These are phyloP conservation scores for Tetranychus cinnabarinus DNA, from an alignment of 1,140 invertebrate species.

Conservation along the genomic window DNA sequence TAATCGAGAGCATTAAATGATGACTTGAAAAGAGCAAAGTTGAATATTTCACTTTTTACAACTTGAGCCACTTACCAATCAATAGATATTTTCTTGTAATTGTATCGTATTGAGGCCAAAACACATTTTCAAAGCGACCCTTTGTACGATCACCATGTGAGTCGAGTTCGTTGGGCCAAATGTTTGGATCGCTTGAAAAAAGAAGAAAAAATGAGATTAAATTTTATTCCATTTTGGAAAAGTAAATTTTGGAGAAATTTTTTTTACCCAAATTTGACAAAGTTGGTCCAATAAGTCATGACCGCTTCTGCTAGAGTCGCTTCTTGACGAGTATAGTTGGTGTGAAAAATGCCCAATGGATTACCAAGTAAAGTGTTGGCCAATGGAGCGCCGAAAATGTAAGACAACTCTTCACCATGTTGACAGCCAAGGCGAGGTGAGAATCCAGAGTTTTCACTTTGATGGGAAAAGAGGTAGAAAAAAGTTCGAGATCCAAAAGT, in stretches of 20 bases:
- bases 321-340: conserved; percentile 47
- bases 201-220: conserved; percentile 12
- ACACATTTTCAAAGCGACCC: conserved; percentile 9
- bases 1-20: no score
- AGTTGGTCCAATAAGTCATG: conserved; percentile 32
- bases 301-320: conserved; percentile 44
- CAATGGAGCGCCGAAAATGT: conserved; percentile 36
- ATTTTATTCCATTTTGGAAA: no score
- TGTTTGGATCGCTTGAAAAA: conserved; percentile 8
- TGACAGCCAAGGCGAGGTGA: conserved; percentile 29
- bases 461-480: conserved; percentile 72
- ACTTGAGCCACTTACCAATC: conserved; percentile 9
- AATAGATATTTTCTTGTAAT: conserved; percentile 51
- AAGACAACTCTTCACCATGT: conserved; percentile 31
- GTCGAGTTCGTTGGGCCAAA: conserved; percentile 6
- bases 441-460: conserved; percentile 28
- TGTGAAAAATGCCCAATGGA: conserved; percentile 18
- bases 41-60: no score
- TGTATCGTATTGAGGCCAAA: conserved; percentile 69
- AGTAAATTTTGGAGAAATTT: neutral
- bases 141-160: conserved; percentile 6
- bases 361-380: conserved; percentile 43
- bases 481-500: conserved; percentile 35
- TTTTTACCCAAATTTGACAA: conserved; percentile 26
- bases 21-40: no score